Evolutionary conservation across 2,888 invertebrate species (phyloP).

Genomic region (Mesorhabditis sp.): DNA sequence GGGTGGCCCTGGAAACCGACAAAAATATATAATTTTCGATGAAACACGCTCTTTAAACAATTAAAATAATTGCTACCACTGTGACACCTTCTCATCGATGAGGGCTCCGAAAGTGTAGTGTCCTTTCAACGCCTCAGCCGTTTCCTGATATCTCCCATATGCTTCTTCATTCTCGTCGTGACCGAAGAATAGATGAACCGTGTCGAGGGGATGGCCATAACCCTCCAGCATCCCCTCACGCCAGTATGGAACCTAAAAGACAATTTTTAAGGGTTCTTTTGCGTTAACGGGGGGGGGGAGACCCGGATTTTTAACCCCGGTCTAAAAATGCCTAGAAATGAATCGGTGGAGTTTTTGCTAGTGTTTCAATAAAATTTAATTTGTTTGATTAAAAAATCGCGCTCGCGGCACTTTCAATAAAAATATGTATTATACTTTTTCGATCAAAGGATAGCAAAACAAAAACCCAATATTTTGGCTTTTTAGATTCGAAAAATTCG

Average conservation of each 20-base stretch:
- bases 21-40: neutral
- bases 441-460: no score
- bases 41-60: slow-evolving; percentile 3
- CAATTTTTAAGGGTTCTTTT: neutral
- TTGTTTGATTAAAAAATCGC: no score
- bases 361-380: no score
- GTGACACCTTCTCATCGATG: neutral
- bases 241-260: neutral
- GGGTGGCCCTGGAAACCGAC: slow-evolving; percentile 16
- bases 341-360: no score
- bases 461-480: no score
- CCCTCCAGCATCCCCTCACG: neutral
- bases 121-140: neutral
- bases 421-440: no score
- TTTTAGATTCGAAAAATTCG: no score
- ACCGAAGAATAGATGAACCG: neutral
- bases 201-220: neutral
- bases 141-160: neutral
- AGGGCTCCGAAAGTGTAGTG: neutral
- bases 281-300: no score
- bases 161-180: neutral
- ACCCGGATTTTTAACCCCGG: no score
- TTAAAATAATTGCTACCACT: neutral
- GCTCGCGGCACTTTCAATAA: no score
- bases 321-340: no score